Evolutionary conservation across 2,797 vertebrate genomes (phyloP), one percentile per base, ranked within the genome.

Genomic region (Smutsia gigantea): DNA sequence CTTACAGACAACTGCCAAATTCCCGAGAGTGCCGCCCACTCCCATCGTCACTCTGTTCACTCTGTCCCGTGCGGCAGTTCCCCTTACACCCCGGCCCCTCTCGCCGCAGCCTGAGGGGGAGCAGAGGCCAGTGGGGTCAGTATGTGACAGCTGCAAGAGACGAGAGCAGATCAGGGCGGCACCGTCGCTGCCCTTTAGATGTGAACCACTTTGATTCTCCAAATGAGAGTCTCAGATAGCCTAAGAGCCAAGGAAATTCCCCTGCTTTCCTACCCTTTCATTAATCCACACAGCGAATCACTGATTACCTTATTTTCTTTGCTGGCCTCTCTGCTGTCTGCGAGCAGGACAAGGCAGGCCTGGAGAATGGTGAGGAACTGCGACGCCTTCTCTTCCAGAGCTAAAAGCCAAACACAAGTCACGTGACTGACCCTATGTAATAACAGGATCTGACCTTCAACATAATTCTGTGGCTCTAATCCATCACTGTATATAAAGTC

Each of bases 261-360:
- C 68, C 42, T 68, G 34, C 57, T 46, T 77, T 34, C n/a, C 17
- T 21, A 4, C 49, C 13, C 10, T 13, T 10, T n/a, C 51, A 13
- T 59, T 31, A 55, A 46, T 14, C 31, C 17, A 39, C 8, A 29
- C 6, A 39, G 57, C n/a, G 53, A 49, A 14, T 11, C 34, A 57
- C 19, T 23, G 14, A 74, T 97, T 97, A 99, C 99, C 99, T 99
- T 66, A 98, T 97, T 98, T 99, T 99, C 98, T 99, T 99, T 37
- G 99, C 93, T 39, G 98, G 98, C 92, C 99, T 98, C 66, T 99
- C 99, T 0, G 99, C 99, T 0, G 99, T 99, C 98, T 99, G 99
- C 34, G 99, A 98, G 68, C 99, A 99, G 85, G 99, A 99, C 0
- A 99, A 99, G 0, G 98, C 99, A 0, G 99, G 99, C 95, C 99